These are phyloP conservation scores for Parelbella ahira DNA, from an alignment of 2,888 invertebrate species.

Conservation along the genomic window DNA sequence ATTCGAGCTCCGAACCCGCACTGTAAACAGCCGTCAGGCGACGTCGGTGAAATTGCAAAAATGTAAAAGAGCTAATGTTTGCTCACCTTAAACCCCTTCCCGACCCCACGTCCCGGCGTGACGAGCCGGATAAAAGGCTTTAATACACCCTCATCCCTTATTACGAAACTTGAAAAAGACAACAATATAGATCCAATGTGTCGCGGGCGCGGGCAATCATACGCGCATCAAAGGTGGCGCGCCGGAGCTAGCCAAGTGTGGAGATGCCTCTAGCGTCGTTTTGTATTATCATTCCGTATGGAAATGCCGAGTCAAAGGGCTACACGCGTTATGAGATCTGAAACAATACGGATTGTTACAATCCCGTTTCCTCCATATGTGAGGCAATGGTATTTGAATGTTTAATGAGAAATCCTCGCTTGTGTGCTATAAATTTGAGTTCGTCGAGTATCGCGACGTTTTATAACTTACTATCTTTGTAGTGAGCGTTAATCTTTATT, in stretches of 20 bases:
- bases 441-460: slow-evolving; percentile 24
- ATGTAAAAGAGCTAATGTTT: slow-evolving; percentile 81
- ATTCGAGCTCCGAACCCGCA: slow-evolving; percentile 45
- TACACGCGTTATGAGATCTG: slow-evolving; percentile 75
- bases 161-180: slow-evolving; percentile 81
- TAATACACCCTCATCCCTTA: slow-evolving; percentile 81
- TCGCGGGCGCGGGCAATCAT: slow-evolving; percentile 80
- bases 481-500: slow-evolving; percentile 6
- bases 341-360: slow-evolving; percentile 76
- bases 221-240: slow-evolving; percentile 78
- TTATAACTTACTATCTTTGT: slow-evolving; percentile 21
- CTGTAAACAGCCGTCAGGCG: slow-evolving; percentile 70
- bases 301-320: slow-evolving; percentile 70
- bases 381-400: slow-evolving; percentile 74
- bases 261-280: slow-evolving; percentile 66
- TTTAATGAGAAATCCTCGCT: slow-evolving; percentile 65
- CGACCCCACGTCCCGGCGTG: slow-evolving; percentile 74
- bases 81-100: slow-evolving; percentile 79
- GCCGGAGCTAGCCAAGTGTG: slow-evolving; percentile 72
- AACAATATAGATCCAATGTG: slow-evolving; percentile 81
- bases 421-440: slow-evolving; percentile 47
- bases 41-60: slow-evolving; percentile 79
- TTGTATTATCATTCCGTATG: slow-evolving; percentile 52
- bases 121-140: slow-evolving; percentile 81
- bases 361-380: slow-evolving; percentile 71